Evolutionary conservation across 2,888 invertebrate species (phyloP), one percentile per base, ranked within the genome.

Genomic region (Dryococelus australis): DNA sequence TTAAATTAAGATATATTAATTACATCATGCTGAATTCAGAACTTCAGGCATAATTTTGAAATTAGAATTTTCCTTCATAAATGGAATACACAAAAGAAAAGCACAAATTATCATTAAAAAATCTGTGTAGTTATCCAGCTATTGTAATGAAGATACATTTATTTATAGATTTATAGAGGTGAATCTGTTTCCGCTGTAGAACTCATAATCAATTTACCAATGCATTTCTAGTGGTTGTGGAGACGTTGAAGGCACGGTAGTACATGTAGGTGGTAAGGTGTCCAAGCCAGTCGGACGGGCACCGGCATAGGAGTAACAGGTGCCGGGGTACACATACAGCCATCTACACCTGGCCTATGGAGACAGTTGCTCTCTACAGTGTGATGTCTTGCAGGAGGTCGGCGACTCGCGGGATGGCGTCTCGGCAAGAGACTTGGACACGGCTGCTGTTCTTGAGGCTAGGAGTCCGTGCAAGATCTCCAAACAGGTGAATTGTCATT

Each of bases 371-470:
- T 8, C n/a, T 65, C 65, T 20, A n/a, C 3, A 65, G 16, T 27
- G 83, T 20, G 13, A n/a, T 35, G 27, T 20, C 83, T 89, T 90
- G 26, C 88, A 91, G 91, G 91, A 91, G 84, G 89, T 91, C 81
- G 90, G 91, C 84, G 91, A 91, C 88, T 91, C 91, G 12, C 89
- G 91, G 78, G 91, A 91, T 88, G 91, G 91, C 43, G 88, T 90
- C 16, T 79, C 86, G 26, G 86, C 87, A 24, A 86, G 88, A 43
- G 89, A 88, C 28, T 80, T 53, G 20, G 89, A 87, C 26, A 88
- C 86, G 12, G 88, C 87, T 83, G 88, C 87, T 20, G 81, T 53
- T 16, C 35, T 53, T 16, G 89, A 89, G 88, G 47, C 87, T 78
- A 85, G 87, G 80, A 87, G 88, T 80, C 87, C 89, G n/a, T 88